These are phyloP conservation scores for Cotesia chilonis DNA, from an alignment of 1,140 invertebrate genomes.

Conservation along the genomic window DNA sequence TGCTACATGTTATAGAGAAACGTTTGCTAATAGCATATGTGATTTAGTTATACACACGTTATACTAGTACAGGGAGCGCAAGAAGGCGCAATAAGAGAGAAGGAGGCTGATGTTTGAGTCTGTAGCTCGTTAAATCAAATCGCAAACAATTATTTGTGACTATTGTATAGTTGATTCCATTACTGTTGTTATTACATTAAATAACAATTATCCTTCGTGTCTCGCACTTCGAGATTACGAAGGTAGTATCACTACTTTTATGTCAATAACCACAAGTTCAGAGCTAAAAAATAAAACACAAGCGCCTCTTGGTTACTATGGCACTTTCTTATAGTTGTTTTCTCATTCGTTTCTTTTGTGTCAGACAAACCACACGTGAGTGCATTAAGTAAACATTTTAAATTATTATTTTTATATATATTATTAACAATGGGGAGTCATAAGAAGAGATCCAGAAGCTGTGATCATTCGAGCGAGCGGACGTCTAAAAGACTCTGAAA, in stretches of 20 bases:
- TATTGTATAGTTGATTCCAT: too few species aligned
- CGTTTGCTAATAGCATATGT: not conserved
- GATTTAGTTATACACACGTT: too few species aligned
- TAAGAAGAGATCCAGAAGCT: not conserved
- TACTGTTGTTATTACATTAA: too few species aligned
- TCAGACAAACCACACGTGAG: slow-evolving; percentile 17
- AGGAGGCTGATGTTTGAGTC: too few species aligned
- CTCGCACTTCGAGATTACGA: slow-evolving; percentile 31
- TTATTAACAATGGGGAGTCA: not conserved
- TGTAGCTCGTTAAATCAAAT: too few species aligned
- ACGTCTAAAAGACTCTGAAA: not conserved
- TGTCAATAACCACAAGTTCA: not conserved
- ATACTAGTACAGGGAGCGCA: too few species aligned
- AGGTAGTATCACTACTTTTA: slow-evolving; percentile 16
- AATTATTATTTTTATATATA: not conserved
- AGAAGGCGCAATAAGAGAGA: too few species aligned
- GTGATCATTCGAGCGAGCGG: not conserved
- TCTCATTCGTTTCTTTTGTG: not conserved
- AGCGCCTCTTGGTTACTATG: slow-evolving; percentile 7
- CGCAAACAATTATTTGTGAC: too few species aligned
- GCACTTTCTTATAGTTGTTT: slow-evolving; percentile 8
- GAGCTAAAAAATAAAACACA: slow-evolving; percentile 6
- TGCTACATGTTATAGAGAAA: not conserved
- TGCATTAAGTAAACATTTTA: slow-evolving; percentile 9
- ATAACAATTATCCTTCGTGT: not conserved